phyloP scores from a whole-genome alignment of 2,888 invertebrate genomes.

The Drosophila ochracea region DNA sequence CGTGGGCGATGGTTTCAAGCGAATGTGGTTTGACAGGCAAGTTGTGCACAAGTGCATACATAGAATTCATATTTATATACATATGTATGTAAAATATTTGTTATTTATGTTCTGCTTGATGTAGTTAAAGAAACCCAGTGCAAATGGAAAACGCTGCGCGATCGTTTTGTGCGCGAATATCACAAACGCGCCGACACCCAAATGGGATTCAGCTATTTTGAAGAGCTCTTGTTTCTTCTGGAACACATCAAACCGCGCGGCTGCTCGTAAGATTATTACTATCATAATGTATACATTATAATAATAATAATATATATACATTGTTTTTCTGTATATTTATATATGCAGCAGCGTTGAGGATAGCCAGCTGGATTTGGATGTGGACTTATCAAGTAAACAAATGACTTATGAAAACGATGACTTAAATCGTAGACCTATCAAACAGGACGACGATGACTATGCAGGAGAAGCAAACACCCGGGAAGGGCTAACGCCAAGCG shows the following conservation, averaged over 20 bases:
- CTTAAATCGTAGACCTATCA: not conserved
- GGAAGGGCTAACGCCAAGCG: not conserved
- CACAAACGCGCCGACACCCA: slow-evolving; percentile 17
- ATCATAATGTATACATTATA: not conserved
- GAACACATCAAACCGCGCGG: slow-evolving; percentile 28
- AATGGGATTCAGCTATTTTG: slow-evolving; percentile 3
- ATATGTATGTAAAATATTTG: slow-evolving; percentile 1
- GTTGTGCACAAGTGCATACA: slow-evolving; percentile 2
- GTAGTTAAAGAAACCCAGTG: slow-evolving; percentile 34
- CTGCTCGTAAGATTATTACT: slow-evolving; percentile 9
- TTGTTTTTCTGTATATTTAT: not conserved
- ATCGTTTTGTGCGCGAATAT: slow-evolving; percentile 47
- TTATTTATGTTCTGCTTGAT: not conserved
- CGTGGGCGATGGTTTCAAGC: slow-evolving; percentile 39
- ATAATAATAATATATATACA: not conserved
- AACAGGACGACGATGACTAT: not conserved
- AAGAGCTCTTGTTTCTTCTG: slow-evolving; percentile 32
- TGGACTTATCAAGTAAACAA: not conserved
- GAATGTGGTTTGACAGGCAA: slow-evolving; percentile 43
- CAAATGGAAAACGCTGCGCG: slow-evolving; percentile 48
- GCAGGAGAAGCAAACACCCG: not conserved
- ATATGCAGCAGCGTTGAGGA: slow-evolving; percentile 9
- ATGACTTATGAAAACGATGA: not conserved
- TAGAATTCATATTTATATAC: not conserved
- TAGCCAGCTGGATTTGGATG: not conserved